These are phyloP conservation scores for Eupithecia centaureata DNA, from an alignment of 2,888 invertebrate species.

Conservation along the genomic window DNA sequence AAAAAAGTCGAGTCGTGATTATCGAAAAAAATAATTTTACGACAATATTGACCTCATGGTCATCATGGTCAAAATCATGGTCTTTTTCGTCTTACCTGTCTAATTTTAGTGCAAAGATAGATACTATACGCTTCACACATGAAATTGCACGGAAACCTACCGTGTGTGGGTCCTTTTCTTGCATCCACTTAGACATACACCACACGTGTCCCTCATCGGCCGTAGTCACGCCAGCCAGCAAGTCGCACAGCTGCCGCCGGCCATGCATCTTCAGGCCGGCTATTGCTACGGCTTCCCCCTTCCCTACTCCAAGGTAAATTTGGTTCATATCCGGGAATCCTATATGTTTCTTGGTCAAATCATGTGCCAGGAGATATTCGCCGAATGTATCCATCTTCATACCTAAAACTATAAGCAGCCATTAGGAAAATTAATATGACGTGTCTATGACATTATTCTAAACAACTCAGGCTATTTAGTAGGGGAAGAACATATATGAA, in stretches of 20 bases:
- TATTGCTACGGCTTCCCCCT: constrained; percentile 66
- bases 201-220: constrained; percentile 57
- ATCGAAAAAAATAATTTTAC: no score
- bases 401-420: constrained; percentile 37
- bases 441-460: not conserved
- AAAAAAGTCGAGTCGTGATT: no score
- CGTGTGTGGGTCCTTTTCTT: constrained; percentile 52
- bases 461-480: not conserved
- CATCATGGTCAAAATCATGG: no score
- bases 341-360: constrained; percentile 48
- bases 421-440: not conserved
- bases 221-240: constrained; percentile 61
- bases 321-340: constrained; percentile 52
- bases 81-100: no score
- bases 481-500: not conserved
- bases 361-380: constrained; percentile 59
- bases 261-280: constrained; percentile 65
- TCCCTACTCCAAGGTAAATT: constrained; percentile 62
- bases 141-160: constrained; percentile 43
- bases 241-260: constrained; percentile 56
- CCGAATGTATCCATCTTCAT: constrained; percentile 60
- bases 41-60: no score
- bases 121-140: not conserved
- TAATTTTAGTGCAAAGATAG: not conserved
- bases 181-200: constrained; percentile 62